These are phyloP conservation scores for Neosilurus mollespiculum DNA, from an alignment of 2,797 vertebrate species.

Conservation along the genomic window DNA sequence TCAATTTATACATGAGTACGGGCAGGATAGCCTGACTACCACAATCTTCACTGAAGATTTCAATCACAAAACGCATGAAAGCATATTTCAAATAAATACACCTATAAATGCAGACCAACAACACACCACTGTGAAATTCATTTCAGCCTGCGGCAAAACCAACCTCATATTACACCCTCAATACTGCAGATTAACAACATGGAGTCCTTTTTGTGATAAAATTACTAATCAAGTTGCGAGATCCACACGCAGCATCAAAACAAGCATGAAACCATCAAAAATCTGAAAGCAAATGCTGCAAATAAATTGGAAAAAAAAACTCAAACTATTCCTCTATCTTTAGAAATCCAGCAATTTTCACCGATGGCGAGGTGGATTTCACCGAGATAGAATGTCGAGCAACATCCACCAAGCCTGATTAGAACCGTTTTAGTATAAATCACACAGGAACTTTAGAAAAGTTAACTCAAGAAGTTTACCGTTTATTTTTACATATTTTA, in stretches of 20 bases:
- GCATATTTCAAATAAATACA: background rate
- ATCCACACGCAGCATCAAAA: background rate
- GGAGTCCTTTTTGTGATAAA: background rate
- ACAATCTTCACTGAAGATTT: background rate
- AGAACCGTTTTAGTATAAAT: no score
- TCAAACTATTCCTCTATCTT: no score
- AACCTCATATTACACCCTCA: background rate
- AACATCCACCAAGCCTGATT: no score
- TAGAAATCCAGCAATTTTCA: no score
- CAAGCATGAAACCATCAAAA: background rate
- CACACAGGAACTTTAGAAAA: no score
- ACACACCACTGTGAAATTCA: background rate
- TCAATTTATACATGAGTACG: background rate
- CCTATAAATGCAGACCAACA: background rate
- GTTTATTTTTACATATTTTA: no score
- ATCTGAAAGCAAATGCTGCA: background rate
- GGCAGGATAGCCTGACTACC: background rate
- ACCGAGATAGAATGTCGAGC: no score
- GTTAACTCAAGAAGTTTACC: no score
- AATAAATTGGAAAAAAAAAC: background rate
- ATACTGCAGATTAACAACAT: background rate
- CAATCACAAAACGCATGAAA: background rate
- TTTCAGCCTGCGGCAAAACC: background rate
- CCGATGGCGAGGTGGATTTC: no score
- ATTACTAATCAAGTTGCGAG: background rate